Evolutionary conservation across 1,140 invertebrate species (phyloP), one percentile per base, ranked within the genome.

Genomic region (Monomorium pharaonis): DNA sequence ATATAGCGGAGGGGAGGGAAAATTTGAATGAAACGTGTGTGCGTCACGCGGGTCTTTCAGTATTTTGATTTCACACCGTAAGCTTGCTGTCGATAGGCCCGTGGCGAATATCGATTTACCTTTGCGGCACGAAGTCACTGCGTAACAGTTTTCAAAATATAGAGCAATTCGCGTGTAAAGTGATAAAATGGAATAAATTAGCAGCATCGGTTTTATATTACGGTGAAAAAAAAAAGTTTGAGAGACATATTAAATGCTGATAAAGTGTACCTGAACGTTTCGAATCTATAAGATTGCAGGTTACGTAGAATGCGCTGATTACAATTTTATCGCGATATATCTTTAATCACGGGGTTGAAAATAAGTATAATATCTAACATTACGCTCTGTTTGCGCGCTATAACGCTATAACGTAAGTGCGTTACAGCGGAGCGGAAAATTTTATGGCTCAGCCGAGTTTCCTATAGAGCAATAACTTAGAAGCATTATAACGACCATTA

Each of bases 401-500:
- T 37, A 56, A 51, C 21, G 12, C 49, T 60, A 30, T 58, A 44
- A 60, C 42, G 65, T 18, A 56, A 7, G 6, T 51, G 42, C 21
- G 56, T 76, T 76, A 33, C 7, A 18, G 42, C 16, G 2, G 5
- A 58, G 62, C 21, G 44, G 51, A 84, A 18, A 63, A 65, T 76
- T 58, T 77, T 77, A 77, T 63, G 18, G 30, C 72, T 33, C 27
- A 21, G 12, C 30, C 42, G 56, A 84, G 81, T 84, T 77, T 84
- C 24, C 72, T 77, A 77, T 77, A 76, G 44, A 76, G 58, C 62
- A 63, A 63, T 84, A 84, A 77, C 30, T 77, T 84, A 47, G 30
- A 77, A 49, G 30, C 27, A 47, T 84, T 75, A 77, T 42, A 74
- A 47, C 30, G 81, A 37, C 37, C 30, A 62, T 84, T 84, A 84